Evolutionary conservation across 2,888 invertebrate genomes (phyloP).

Genomic region (Lycocerus yunnanus): DNA sequence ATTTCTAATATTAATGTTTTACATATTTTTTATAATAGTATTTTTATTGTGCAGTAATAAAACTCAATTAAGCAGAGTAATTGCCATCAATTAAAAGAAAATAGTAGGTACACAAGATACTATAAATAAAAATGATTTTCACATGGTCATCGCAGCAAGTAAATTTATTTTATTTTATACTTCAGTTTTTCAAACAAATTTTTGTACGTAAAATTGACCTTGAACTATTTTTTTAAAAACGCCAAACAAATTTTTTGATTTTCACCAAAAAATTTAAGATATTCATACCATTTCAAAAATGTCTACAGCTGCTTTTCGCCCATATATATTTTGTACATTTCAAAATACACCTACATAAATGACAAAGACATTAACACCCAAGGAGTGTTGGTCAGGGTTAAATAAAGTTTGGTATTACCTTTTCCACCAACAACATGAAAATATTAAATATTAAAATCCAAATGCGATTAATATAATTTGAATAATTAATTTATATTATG

Average conservation of each 20-base stretch:
- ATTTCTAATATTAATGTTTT: background rate
- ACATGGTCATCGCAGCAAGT: no score
- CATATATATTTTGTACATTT: background rate
- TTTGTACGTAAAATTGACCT: background rate
- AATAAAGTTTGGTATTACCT: conserved; percentile 33
- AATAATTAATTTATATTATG: background rate
- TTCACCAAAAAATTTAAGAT: no score
- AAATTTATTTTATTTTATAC: no score
- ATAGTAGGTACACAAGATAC: no score
- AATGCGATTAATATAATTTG: background rate
- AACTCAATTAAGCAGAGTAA: no score
- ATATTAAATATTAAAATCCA: conserved; percentile 28
- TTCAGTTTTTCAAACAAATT: no score
- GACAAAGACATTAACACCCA: conserved; percentile 30
- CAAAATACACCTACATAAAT: background rate
- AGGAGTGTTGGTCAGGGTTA: conserved; percentile 40
- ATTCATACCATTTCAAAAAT: background rate
- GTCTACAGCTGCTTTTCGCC: background rate
- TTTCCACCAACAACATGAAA: conserved; percentile 22
- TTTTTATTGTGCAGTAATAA: background rate
- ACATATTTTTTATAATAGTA: background rate
- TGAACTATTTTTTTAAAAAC: background rate
- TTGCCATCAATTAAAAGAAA: no score
- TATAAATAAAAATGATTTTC: no score
- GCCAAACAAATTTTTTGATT: background rate